Conservation (phyloP, 1,140 invertebrate species). For the Fopius arisanus region DNA sequence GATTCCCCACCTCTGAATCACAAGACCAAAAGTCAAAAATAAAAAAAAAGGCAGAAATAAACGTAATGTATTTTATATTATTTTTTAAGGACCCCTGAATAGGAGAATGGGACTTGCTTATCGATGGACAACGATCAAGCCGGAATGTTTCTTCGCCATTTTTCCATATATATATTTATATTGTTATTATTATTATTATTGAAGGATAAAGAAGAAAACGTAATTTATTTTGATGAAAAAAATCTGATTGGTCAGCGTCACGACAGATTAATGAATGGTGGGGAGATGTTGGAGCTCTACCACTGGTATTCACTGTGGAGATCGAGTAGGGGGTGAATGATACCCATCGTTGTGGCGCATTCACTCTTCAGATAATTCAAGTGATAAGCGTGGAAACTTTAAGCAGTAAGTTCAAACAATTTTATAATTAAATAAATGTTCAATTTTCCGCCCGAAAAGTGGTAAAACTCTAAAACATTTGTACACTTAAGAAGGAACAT, state of each 20-base stretch:
- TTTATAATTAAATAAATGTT: too few species aligned
- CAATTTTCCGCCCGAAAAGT: too few species aligned
- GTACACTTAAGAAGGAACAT: too few species aligned
- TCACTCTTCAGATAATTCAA: constrained; percentile 44
- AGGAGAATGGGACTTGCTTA: neutral
- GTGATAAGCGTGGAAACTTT: constrained; percentile 30
- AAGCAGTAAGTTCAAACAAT: constrained; percentile 16
- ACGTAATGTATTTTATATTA: neutral
- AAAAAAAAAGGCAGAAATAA: constrained; percentile 8
- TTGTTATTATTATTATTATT: neutral
- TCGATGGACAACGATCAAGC: neutral
- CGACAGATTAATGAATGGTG: constrained; percentile 16
- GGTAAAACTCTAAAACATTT: neutral
- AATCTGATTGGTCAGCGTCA: constrained; percentile 9
- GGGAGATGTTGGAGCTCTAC: constrained; percentile 33
- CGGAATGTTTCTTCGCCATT: too few species aligned
- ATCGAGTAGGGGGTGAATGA: constrained; percentile 54
- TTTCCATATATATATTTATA: neutral
- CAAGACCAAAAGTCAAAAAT: constrained; percentile 26
- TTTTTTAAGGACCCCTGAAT: neutral
- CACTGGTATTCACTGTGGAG: constrained; percentile 22
- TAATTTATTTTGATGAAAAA: neutral
- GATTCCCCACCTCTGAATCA: constrained; percentile 35
- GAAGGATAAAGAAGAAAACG: neutral
- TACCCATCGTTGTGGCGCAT: constrained; percentile 43